These are phyloP conservation scores for Siphlonurus alternatus DNA, from an alignment of 2,888 invertebrate genomes.

Conservation along the genomic window DNA sequence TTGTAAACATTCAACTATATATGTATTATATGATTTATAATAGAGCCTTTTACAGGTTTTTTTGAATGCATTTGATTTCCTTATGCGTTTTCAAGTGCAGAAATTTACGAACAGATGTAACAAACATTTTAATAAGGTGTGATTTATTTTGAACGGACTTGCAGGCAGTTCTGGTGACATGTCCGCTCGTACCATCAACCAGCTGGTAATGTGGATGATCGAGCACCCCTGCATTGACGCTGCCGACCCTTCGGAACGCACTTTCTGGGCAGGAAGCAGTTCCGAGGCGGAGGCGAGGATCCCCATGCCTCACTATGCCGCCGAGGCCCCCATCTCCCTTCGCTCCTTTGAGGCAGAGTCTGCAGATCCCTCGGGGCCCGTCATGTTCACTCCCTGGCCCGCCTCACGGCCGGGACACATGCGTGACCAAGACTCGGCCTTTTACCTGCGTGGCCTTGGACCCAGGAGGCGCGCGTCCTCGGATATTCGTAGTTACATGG, in stretches of 20 bases:
- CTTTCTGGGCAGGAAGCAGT: conserved; percentile 1
- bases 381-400: conserved; percentile 1
- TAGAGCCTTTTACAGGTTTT: background rate
- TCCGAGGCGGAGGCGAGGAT: background rate
- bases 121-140: too few species aligned
- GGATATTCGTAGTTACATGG: conserved; percentile 22
- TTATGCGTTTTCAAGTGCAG: background rate
- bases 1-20: background rate
- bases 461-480: conserved; percentile 19
- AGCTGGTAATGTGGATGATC: conserved; percentile 44
- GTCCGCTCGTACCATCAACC: conserved; percentile 34
- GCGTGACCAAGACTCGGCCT: conserved; percentile 2
- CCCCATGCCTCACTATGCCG: conserved; percentile 1
- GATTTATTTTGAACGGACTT: conserved; percentile 8
- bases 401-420: background rate
- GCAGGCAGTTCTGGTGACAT: conserved; percentile 27
- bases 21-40: background rate
- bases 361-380: background rate
- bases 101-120: too few species aligned
- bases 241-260: conserved; percentile 14
- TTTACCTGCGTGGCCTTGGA: conserved; percentile 8
- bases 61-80: background rate
- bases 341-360: background rate
- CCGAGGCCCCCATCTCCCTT: conserved; percentile 6
- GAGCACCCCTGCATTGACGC: conserved; percentile 35